Conservation (phyloP, 2,797 vertebrate species). For the Sorex maritimensis region DNA sequence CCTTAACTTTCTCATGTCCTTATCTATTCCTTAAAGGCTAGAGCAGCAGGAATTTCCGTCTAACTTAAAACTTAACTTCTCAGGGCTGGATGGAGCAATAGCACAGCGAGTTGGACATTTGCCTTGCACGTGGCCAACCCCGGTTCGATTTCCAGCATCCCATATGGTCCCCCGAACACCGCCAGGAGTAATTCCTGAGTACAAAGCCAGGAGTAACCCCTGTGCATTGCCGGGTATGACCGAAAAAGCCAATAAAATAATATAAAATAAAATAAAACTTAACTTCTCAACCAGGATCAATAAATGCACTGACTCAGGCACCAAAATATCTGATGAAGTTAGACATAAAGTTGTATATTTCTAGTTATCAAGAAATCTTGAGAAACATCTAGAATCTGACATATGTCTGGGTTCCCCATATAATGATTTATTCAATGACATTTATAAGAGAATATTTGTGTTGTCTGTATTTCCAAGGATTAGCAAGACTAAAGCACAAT, state of each 20-base stretch:
- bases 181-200: too few relatives aligned
- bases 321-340: neutral
- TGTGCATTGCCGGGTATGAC: too few relatives aligned
- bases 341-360: conserved; percentile 19
- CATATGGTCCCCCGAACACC: too few relatives aligned
- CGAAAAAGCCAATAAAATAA: too few relatives aligned
- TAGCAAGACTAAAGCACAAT: neutral
- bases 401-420: neutral
- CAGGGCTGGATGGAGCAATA: too few relatives aligned
- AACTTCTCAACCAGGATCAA: neutral
- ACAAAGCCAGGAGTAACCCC: too few relatives aligned
- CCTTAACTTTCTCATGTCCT: neutral
- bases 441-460: conserved; percentile 2
- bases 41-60: neutral
- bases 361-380: neutral
- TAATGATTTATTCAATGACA: conserved; percentile 35
- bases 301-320: neutral
- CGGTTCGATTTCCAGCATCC: too few relatives aligned
- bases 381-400: neutral
- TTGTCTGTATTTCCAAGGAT: neutral
- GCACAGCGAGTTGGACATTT: too few relatives aligned
- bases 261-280: too few relatives aligned
- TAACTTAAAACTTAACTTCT: neutral
- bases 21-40: neutral
- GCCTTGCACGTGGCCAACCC: too few relatives aligned